Percentiles rank a stretch among this genome's conserved stretches.
phyloP scores from a whole-genome alignment of 2,888 invertebrate genomes.

The Polyommatus iphigenia region DNA sequence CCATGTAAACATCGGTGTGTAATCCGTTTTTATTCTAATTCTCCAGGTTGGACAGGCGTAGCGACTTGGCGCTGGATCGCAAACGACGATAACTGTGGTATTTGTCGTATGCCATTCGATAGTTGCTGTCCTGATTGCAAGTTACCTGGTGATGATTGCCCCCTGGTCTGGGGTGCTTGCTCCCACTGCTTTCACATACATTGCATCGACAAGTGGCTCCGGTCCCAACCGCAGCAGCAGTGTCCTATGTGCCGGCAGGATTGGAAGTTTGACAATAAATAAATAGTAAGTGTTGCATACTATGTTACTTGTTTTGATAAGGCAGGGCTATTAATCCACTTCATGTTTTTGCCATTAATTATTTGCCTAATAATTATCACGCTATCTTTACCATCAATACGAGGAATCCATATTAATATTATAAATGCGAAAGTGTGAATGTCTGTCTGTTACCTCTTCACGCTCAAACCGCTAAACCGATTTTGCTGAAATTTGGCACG shows the following conservation, averaged over 20 bases:
- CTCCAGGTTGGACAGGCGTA: slow-evolving; percentile 93
- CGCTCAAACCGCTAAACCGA: no score
- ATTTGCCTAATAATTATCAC: no score
- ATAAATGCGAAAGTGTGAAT: no score
- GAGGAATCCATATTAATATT: no score
- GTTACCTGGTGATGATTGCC: slow-evolving; percentile 98
- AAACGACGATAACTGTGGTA: slow-evolving; percentile 99
- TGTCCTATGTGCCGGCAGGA: slow-evolving; percentile 99
- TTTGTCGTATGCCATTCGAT: slow-evolving; percentile 99
- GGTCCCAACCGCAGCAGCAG: slow-evolving; percentile 93
- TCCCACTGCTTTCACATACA: slow-evolving; percentile 99
- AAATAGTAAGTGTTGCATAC: slow-evolving; percentile 43
- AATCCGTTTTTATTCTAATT: neutral
- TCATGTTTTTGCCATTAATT: no score
- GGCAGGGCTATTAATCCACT: neutral
- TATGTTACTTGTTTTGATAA: neutral
- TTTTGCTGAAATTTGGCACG: no score
- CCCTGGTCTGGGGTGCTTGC: slow-evolving; percentile 98
- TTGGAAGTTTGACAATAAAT: slow-evolving; percentile 97
- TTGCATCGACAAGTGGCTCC: slow-evolving; percentile 99
- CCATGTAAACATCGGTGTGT: neutral
- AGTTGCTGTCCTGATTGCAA: slow-evolving; percentile 99
- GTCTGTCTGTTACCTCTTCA: no score
- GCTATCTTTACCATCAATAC: no score
- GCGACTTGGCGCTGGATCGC: slow-evolving; percentile 99